These are phyloP conservation scores for Danionella dracula DNA, from an alignment of 2,797 vertebrate species.

Conservation along the genomic window DNA sequence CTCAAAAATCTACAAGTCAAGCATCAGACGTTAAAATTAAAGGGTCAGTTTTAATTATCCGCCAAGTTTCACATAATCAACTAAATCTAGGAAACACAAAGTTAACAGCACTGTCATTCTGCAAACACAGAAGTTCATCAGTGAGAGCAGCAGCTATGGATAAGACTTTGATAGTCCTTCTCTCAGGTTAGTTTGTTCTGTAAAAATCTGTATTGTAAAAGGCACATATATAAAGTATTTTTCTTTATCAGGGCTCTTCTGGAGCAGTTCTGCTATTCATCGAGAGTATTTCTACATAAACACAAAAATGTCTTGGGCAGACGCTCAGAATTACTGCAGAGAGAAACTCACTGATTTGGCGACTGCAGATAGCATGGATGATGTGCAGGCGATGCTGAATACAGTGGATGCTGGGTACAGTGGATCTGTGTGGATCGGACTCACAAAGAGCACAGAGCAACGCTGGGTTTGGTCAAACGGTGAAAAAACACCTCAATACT, in stretches of 20 bases:
- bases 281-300: slow-evolving; percentile 8
- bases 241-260: slow-evolving; percentile 5
- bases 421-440: slow-evolving; percentile 45
- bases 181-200: slow-evolving; percentile 18
- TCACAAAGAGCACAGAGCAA: fast-evolving
- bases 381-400: neutral
- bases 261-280: neutral
- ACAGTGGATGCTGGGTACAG: fast-evolving
- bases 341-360: slow-evolving; percentile 17
- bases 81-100: too few relatives aligned
- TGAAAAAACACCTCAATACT: neutral
- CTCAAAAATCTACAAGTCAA: too few relatives aligned
- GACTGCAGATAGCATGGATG: slow-evolving; percentile 5
- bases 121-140: neutral
- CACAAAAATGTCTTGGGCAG: neutral
- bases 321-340: slow-evolving; percentile 30
- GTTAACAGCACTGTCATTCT: neutral
- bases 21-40: too few relatives aligned
- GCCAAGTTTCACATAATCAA: too few relatives aligned
- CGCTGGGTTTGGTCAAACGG: slow-evolving; percentile 46
- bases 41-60: too few relatives aligned
- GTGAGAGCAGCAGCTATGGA: slow-evolving; percentile 3
- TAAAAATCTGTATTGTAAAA: neutral
- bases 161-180: neutral
- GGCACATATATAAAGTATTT: neutral